Percentiles rank a stretch among this genome's conserved stretches.
These are phyloP conservation scores for Cygnus buccinator DNA, from an alignment of 2,113 vertebrate species.

Conservation along the genomic window DNA sequence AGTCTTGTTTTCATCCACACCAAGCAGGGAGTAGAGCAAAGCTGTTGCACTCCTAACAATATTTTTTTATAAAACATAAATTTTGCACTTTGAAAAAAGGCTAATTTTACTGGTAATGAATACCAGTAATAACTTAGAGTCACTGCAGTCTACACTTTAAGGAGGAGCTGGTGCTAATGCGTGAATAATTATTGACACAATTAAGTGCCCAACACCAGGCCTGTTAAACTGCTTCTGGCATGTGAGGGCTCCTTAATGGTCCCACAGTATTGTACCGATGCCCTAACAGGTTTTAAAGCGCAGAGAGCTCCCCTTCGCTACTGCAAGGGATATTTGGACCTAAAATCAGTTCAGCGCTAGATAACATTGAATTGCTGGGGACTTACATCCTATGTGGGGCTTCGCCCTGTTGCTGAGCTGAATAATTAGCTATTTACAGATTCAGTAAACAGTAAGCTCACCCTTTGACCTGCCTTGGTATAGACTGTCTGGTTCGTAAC, in stretches of 20 bases:
- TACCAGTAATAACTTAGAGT: conserved; percentile 71
- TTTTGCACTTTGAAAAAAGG: conserved; percentile 62
- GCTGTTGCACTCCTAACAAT: not conserved
- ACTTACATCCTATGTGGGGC: not conserved
- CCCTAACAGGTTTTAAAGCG: conserved; percentile 17
- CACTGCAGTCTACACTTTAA: conserved; percentile 48
- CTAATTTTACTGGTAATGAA: conserved; percentile 73
- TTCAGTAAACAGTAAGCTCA: conserved; percentile 22
- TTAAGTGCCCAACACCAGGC: conserved; percentile 48
- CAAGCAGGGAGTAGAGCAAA: conserved; percentile 28
- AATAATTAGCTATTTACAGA: conserved; percentile 50
- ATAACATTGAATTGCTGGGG: not conserved
- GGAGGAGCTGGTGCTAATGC: conserved; percentile 57
- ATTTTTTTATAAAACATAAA: conserved; percentile 37
- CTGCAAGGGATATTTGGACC: not conserved
- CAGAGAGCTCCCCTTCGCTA: not conserved
- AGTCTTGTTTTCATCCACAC: not conserved
- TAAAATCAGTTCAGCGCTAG: not conserved
- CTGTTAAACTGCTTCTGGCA: conserved; percentile 67
- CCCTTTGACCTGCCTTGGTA: conserved; percentile 25
- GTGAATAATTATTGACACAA: conserved; percentile 71
- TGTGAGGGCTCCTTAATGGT: conserved; percentile 48
- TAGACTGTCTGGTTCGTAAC: conserved; percentile 27
- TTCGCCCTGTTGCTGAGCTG: not conserved
- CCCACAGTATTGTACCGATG: not conserved